Evolutionary conservation across 2,888 invertebrate species (phyloP), one percentile per base, ranked within the genome.

Genomic region (Junonia oenone): DNA sequence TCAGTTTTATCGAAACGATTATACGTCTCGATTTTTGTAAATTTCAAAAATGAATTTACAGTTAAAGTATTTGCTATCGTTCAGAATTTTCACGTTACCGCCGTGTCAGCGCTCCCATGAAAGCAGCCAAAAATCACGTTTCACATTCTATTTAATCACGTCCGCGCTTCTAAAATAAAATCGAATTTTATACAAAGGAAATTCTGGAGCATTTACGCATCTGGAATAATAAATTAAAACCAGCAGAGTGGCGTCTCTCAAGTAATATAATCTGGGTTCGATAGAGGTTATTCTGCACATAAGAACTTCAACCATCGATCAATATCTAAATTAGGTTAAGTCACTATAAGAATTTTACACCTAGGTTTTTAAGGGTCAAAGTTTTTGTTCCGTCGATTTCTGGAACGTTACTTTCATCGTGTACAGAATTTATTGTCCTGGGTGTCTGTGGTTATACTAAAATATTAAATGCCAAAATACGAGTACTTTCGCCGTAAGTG

Each of bases 401-500:
- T 40, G 45, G 48, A 38, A 51, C 49, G 61, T 61, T 62, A 51
- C 57, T 62, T 61, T 62, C 59, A 54, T 58, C 55, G 37, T 59
- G 52, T 56, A 51, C 54, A 56, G 45, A 26, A 33, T 53, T 54
- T 56, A 61, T 46, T 53, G 35, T 56, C 43, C 57, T 49, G 46
- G 54, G 31, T 58, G 45, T 45, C 51, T 49, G 51, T 56, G 49
- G 59, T 48, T 53, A 15, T 49, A 15, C 43, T 35, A 46, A 35
- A 31, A 59, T 55, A 62, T 52, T 29, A 67, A 67, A 77, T 76
- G 79, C 80, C 78, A 81, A 82, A 75, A 75, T 68, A 71, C 73
- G 70, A 74, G 76, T 69, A 72, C 72, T 71, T 81, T 78, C 76
- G 76, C 84, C 83, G 75, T 78, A 82, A 83, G 85, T 86, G 85